Conservation (phyloP, 2,888 invertebrate species). For the Caenorhabditis sp. region DNA sequence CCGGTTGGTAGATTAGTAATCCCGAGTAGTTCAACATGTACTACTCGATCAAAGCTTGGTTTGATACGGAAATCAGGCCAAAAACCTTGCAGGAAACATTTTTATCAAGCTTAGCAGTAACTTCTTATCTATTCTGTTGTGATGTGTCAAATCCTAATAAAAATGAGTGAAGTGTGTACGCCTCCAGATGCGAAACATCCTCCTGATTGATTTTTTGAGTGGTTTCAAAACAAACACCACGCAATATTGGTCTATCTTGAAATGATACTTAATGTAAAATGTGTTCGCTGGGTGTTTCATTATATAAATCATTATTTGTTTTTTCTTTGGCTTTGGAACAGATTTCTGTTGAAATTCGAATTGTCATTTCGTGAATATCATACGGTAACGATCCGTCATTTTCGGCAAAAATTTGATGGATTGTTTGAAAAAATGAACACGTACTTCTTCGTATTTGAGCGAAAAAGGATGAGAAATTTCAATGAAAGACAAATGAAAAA, state of each 20-base stretch:
- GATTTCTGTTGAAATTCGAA: too few relatives aligned
- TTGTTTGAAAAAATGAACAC: not conserved
- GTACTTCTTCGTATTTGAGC: constrained; percentile 4
- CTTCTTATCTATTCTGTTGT: too few relatives aligned
- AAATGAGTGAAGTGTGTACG: not conserved
- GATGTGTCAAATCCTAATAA: not conserved
- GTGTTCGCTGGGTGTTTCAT: not conserved
- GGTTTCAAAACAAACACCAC: not conserved
- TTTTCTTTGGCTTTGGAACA: too few relatives aligned
- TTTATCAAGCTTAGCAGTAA: too few relatives aligned
- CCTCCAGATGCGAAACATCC: not conserved
- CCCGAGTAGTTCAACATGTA: too few relatives aligned
- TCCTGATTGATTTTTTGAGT: not conserved
- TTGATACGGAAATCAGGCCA: too few relatives aligned
- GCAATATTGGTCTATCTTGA: not conserved
- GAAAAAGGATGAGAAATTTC: not conserved
- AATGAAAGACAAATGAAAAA: constrained; percentile 10
- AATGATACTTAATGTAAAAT: not conserved
- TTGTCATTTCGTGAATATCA: too few relatives aligned
- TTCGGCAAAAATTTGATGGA: not conserved
- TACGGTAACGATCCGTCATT: too few relatives aligned
- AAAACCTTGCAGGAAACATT: too few relatives aligned
- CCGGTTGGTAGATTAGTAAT: too few relatives aligned
- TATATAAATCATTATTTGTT: too few relatives aligned
- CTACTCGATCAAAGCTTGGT: too few relatives aligned